These are phyloP conservation scores for Bungarus multicinctus DNA, from an alignment of 2,113 vertebrate species.

Conservation along the genomic window DNA sequence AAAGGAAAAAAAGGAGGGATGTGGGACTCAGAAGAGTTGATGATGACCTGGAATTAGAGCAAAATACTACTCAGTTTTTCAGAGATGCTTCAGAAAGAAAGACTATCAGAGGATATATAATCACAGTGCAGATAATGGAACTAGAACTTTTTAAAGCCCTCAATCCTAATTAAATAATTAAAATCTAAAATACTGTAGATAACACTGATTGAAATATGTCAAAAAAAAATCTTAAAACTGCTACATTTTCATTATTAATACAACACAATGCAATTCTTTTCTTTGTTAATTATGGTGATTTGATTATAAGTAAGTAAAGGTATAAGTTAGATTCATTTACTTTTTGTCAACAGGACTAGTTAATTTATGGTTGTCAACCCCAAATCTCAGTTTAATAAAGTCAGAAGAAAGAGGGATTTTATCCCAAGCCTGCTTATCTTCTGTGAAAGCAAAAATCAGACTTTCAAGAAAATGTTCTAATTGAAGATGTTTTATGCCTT, in stretches of 20 bases:
- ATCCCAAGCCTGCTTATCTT: background rate
- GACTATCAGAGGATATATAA: background rate
- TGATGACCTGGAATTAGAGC: background rate
- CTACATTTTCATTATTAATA: background rate
- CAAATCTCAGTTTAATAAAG: slow-evolving; percentile 30
- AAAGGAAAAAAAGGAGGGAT: background rate
- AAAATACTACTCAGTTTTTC: background rate
- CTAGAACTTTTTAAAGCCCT: background rate
- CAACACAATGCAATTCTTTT: slow-evolving; percentile 1
- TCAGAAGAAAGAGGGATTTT: slow-evolving; percentile 26
- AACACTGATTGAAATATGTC: background rate
- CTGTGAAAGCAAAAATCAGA: background rate
- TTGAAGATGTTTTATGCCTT: slow-evolving; percentile 8
- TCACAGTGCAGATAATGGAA: background rate
- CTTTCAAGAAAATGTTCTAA: slow-evolving; percentile 28
- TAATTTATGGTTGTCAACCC: slow-evolving; percentile 29
- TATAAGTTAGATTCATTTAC: background rate
- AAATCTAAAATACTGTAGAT: slow-evolving; percentile 1
- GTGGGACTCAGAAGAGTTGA: background rate
- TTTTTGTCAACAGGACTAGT: background rate
- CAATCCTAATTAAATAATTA: background rate
- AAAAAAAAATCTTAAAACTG: background rate
- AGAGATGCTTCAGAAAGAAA: background rate
- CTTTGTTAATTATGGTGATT: slow-evolving; percentile 4
- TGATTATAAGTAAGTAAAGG: slow-evolving; percentile 13